Percentiles rank a stretch among this genome's conserved stretches.
These are phyloP conservation scores for Sminthurinus signatus DNA, from an alignment of 1,140 invertebrate species.

Conservation along the genomic window DNA sequence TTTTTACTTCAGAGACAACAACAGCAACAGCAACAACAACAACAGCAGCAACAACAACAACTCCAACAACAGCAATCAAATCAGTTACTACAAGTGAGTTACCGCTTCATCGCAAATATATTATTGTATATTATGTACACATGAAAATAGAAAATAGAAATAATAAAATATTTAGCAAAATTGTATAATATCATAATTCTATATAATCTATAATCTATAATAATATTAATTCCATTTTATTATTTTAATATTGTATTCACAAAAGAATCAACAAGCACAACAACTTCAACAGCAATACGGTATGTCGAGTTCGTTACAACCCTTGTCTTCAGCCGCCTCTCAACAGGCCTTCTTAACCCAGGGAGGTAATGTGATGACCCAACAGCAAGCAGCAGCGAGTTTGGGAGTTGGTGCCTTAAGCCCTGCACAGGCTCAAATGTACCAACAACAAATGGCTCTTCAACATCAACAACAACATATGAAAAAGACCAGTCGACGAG, in stretches of 20 bases:
- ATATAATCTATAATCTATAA: no score
- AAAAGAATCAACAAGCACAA: neutral
- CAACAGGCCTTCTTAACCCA: conserved; percentile 32
- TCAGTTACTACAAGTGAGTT: no score
- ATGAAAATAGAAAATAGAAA: no score
- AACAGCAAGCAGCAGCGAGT: conserved; percentile 25
- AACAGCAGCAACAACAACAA: neutral
- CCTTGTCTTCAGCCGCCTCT: neutral
- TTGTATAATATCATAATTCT: no score
- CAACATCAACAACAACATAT: conserved; percentile 48
- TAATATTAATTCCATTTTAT: no score
- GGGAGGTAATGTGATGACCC: conserved; percentile 26
- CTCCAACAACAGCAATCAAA: no score
- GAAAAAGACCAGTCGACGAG: conserved; percentile 47
- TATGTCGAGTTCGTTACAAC: neutral
- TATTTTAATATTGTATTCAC: neutral
- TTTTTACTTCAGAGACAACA: conserved; percentile 35
- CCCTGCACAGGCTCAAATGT: conserved; percentile 49
- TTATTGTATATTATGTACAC: no score
- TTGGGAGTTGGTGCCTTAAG: conserved; percentile 33
- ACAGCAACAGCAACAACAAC: conserved; percentile 8
- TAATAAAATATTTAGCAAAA: no score
- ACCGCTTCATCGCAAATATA: no score
- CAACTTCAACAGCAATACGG: conserved; percentile 19
- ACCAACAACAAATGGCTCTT: conserved; percentile 49